Evolutionary conservation across 1,140 invertebrate genomes (phyloP).

Genomic region (Battus philenor): DNA sequence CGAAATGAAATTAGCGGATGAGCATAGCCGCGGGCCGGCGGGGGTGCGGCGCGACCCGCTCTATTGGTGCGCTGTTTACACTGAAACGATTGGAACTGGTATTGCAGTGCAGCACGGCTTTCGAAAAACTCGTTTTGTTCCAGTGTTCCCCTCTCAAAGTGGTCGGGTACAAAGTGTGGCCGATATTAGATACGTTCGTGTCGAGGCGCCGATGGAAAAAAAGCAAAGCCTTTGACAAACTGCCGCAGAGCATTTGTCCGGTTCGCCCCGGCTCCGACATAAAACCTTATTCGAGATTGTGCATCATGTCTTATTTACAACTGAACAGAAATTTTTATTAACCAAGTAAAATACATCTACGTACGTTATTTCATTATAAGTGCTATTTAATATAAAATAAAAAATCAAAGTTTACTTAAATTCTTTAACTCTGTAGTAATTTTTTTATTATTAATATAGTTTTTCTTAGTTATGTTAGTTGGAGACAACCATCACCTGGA

Average conservation of each 20-base stretch:
- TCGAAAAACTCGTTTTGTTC: slow-evolving; percentile 10
- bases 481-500: too few species aligned
- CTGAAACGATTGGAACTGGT: slow-evolving; percentile 8
- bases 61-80: slow-evolving; percentile 40
- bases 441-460: too few species aligned
- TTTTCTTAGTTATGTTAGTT: too few species aligned
- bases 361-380: too few species aligned
- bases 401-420: too few species aligned
- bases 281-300: too few species aligned
- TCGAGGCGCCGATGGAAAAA: background rate
- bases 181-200: slow-evolving; percentile 9
- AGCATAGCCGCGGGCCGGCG: slow-evolving; percentile 15
- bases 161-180: slow-evolving; percentile 15
- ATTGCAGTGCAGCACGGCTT: slow-evolving; percentile 20
- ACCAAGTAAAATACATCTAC: too few species aligned
- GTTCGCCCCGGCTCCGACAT: background rate
- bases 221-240: slow-evolving; percentile 15
- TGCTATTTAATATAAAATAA: too few species aligned
- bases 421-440: too few species aligned
- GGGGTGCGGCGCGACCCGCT: slow-evolving; percentile 4
- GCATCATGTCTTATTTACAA: too few species aligned
- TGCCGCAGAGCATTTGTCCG: slow-evolving; percentile 10
- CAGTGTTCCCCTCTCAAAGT: slow-evolving; percentile 14
- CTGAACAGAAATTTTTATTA: too few species aligned
- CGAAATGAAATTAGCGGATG: slow-evolving; percentile 26